Evolutionary conservation across 2,888 invertebrate genomes (phyloP), one percentile per base, ranked within the genome.

Genomic region (Lomographa bimaculata): DNA sequence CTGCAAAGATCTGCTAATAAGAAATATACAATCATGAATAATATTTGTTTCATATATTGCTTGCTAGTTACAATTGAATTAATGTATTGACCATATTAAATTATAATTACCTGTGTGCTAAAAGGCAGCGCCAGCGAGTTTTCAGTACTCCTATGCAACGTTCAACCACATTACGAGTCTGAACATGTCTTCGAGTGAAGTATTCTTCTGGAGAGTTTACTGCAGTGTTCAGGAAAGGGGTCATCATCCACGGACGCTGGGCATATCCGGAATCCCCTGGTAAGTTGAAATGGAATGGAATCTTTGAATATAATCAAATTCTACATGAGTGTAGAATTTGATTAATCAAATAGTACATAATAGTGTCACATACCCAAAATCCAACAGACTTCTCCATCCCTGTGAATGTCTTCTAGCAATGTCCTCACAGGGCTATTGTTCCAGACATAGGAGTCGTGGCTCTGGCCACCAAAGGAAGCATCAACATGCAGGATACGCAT

Each of bases 211-310:
- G 27, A 12, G 16, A 16, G n/a, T 8, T 8, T 16, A 2, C n/a
- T 2, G 20, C n/a, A 12, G 35, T 29, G 6, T 18, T 29, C 2
- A 35, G 4, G 5, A 41, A 35, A 3, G 41, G 35, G 3, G 41
- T 41, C 34, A 41, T 34, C 34, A 35, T 25, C 34, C 29, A 41
- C 7, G 34, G 34, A 1, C 29, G 18, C n/a, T 34, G 35, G 5
- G 34, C 34, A 26, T 35, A 35, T 14, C 25, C 25, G 24, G 41
- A 25, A 29, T 41, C 20, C 29, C 28, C 19, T 34, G 21, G n/a
- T n/a, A n/a, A n/a, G n/a, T n/a, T n/a, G n/a, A n/a, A n/a, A n/a
- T n/a, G n/a, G n/a, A n/a, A n/a, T n/a, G n/a, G n/a, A n/a, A n/a
- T n/a, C n/a, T n/a, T n/a, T n/a, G n/a, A n/a, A n/a, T n/a, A n/a